Conservation (phyloP, 2,113 vertebrate species). For the Heterocephalus glaber region DNA sequence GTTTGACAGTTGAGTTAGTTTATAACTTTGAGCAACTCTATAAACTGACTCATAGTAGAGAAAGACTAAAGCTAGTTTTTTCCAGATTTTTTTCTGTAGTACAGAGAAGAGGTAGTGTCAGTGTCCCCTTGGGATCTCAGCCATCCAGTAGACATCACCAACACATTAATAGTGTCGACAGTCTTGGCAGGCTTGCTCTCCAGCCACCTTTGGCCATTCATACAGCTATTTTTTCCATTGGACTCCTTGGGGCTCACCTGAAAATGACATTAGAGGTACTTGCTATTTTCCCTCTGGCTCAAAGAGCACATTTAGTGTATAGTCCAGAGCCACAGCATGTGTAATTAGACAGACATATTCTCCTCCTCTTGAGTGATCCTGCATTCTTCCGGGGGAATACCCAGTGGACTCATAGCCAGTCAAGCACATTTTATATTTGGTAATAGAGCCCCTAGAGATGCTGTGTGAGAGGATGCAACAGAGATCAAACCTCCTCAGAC, state of each 20-base stretch:
- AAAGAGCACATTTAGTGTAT: background rate
- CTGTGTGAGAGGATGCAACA: background rate
- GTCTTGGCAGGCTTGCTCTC: background rate
- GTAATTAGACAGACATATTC: background rate
- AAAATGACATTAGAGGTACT: background rate
- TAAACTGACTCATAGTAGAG: background rate
- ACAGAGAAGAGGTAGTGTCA: background rate
- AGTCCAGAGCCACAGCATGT: background rate
- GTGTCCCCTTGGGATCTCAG: background rate
- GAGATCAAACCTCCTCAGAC: background rate
- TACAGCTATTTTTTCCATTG: background rate
- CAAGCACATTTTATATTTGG: background rate
- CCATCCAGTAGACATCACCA: background rate
- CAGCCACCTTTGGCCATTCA: background rate
- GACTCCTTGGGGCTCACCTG: background rate
- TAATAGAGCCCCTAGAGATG: conserved; percentile 25
- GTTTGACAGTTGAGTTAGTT: background rate
- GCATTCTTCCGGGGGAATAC: background rate
- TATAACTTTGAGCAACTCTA: background rate
- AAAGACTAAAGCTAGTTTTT: background rate
- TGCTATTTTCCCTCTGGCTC: background rate
- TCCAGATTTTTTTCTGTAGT: background rate
- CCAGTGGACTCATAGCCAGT: background rate
- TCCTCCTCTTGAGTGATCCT: background rate
- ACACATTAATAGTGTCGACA: background rate